Conservation (phyloP, 1,140 invertebrate species). For the Dendrolimus kikuchii region DNA sequence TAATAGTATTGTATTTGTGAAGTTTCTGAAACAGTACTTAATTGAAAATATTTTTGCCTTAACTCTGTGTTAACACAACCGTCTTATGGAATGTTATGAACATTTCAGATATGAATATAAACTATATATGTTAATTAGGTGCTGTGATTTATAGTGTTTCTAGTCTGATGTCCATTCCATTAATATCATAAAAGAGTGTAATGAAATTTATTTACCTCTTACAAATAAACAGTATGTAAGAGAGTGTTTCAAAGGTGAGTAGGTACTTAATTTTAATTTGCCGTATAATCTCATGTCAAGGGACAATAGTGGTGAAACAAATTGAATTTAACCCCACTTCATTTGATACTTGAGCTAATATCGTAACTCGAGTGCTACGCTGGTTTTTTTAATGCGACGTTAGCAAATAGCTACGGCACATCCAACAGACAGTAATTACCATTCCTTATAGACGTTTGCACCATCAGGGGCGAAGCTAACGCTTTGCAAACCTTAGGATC, state of each 20-base stretch:
- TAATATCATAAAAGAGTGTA: not conserved
- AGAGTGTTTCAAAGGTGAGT: not conserved
- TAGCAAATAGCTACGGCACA: no score
- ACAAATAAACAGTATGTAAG: not conserved
- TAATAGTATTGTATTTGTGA: slow-evolving; percentile 13
- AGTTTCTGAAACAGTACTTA: slow-evolving; percentile 34
- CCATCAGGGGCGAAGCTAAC: no score
- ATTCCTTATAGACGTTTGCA: no score
- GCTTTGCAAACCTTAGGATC: no score
- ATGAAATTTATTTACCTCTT: no score
- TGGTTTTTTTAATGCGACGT: no score
- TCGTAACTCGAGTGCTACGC: no score
- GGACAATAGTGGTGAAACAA: no score
- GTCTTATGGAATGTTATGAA: slow-evolving; percentile 39
- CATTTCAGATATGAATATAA: slow-evolving; percentile 27
- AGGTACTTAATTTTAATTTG: not conserved
- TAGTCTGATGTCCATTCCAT: slow-evolving; percentile 44
- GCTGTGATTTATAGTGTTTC: slow-evolving; percentile 45
- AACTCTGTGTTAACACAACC: slow-evolving; percentile 33
- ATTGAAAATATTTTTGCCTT: slow-evolving; percentile 40
- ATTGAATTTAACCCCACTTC: no score
- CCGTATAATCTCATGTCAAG: no score
- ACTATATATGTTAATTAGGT: slow-evolving; percentile 21
- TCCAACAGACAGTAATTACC: no score
- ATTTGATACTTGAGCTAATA: no score